Evolutionary conservation across 1,140 invertebrate genomes (phyloP), one percentile per base, ranked within the genome.

Genomic region (Heliconius congener): DNA sequence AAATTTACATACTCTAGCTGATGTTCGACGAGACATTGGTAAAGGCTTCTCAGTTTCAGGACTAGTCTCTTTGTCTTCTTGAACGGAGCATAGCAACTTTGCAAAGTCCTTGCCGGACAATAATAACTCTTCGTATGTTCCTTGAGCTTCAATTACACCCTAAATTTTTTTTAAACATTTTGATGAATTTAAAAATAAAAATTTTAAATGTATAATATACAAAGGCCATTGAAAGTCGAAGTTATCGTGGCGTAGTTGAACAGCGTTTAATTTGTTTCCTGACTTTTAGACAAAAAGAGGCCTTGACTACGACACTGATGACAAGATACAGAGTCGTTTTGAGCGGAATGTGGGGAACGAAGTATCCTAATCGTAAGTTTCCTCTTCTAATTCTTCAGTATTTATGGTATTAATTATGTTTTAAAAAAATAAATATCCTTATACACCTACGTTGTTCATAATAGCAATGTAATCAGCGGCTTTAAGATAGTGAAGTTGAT

Each of bases 401-500:
- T 71, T 30, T 16, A 27, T 19, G 27, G 9, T 9, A 70, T 18
- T 70, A 34, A 70, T 27, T 46, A 13, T 46, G 42, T 16, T 46
- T 46, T 13, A 46, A 46, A 46, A 46, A 42, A 42, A 9, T 11
- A 46, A 46, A 16, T 37, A 19, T 71, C 18, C 8, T 37, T 37
- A 71, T 71, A 71, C 16, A 78, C 84, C 84, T 80, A 96, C 97
- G 89, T 97, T 96, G 86, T 97, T 96, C 82, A 98, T 89, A 5
- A 98, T 96, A 57, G 98, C 91, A 82, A 98, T 98, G 82, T 96
- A 95, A 88, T 97, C 96, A 0, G 97, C 97, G 27, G 96, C 95
- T 86, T 96, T 96, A 23, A 98, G 94, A 88, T 97, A 98, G 86
- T 98, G 98, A 6, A 98, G 92, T 86, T 98, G 98, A 94, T 98